These are phyloP conservation scores for Scartelaos histophorus DNA, from an alignment of 2,113 vertebrate genomes.

Conservation along the genomic window DNA sequence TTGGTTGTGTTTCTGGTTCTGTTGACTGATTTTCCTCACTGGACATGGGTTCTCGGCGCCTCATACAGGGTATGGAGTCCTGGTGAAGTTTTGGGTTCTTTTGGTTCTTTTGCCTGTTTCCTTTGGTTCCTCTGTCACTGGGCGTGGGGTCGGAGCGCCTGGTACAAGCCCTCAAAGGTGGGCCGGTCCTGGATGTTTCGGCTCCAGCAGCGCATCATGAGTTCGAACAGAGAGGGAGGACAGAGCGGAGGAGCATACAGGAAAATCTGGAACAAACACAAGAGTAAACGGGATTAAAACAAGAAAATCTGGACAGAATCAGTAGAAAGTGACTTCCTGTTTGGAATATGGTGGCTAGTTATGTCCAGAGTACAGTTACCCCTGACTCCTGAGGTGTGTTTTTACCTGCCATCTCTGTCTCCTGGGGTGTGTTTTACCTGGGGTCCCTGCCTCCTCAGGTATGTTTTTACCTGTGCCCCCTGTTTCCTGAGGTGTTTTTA, in stretches of 20 bases:
- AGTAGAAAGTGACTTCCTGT: no score
- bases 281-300: neutral
- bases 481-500: neutral
- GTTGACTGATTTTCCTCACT: no score
- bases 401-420: neutral
- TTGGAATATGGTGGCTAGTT: neutral
- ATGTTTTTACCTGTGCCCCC: no score
- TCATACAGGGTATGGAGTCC: no score
- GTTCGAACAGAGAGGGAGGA: slow-evolving; percentile 80
- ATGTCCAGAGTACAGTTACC: no score
- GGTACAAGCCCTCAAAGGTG: slow-evolving; percentile 79
- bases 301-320: no score
- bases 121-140: slow-evolving; percentile 52
- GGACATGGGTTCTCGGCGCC: no score
- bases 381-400: neutral
- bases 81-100: neutral
- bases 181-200: slow-evolving; percentile 81
- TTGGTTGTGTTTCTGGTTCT: slow-evolving; percentile 1
- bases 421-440: neutral
- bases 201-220: slow-evolving; percentile 86
- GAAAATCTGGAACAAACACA: slow-evolving; percentile 69
- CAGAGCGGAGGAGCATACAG: slow-evolving; percentile 81
- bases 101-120: neutral
- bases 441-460: neutral
- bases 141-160: slow-evolving; percentile 81